Evolutionary conservation across 1,140 invertebrate genomes (phyloP), one percentile per base, ranked within the genome.

Genomic region (Polypedilum pembai): DNA sequence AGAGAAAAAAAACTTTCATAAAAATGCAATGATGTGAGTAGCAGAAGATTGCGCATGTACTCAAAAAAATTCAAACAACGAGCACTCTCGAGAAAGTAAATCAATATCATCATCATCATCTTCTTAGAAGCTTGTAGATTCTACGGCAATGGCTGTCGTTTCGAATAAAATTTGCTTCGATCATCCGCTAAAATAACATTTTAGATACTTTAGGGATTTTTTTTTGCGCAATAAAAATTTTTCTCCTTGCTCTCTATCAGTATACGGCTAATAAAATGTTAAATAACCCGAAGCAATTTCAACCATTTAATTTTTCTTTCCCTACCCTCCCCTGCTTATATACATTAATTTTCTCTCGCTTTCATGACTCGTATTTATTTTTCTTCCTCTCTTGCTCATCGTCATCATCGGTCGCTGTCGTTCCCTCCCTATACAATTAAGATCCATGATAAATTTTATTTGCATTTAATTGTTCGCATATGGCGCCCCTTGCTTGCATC

Each of bases 381-480:
- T 33, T 33, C 24, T 5, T 33, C 24, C 24, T 33, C 24, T 33
- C 1, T n/a, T 5, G 24, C 24, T 33, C 24, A 3, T 33, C 24
- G 24, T 33, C 24, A 33, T 33, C 24, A 33, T 33, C 24, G 24
- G 24, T 5, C 24, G 24, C 1, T 33, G 24, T 33, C 24, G 24
- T 33, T 56, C 45, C 45, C 45, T 56, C 45, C 45, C 45, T 56
- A 56, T 56, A 56, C 65, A 69, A 69, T 69, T 69, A 69, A 18
- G 20, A 69, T 56, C 17, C 65, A 21, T 69, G 65, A 69, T 69
- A 69, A 69, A 69, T 69, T 69, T 69, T 69, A 69, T 69, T 69
- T 69, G 65, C 65, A 69, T 69, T 69, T 69, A 69, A 69, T 69
- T 69, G 65, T 69, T n/a, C 65, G 65, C 65, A 69, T 69, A 69